Conservation (phyloP, 2,888 invertebrate species). For the Glaucopsyche alexis region DNA sequence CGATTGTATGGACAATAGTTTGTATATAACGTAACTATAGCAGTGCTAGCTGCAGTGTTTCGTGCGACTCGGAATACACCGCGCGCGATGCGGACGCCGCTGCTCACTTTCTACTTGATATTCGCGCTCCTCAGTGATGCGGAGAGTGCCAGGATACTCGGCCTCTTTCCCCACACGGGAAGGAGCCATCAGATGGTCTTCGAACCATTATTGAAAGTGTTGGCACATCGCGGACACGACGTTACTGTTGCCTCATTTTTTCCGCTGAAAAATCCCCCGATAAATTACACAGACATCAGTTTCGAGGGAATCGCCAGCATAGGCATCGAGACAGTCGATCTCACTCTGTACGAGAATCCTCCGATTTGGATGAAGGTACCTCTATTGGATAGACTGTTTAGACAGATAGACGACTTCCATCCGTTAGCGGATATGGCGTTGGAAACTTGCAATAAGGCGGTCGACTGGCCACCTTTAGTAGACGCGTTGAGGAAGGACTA, state of each 20-base stretch:
- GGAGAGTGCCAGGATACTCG: constrained; percentile 73
- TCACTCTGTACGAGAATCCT: constrained; percentile 51
- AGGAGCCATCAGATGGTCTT: constrained; percentile 83
- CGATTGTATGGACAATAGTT: background rate
- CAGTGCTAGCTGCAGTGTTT: background rate
- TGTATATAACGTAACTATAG: constrained; percentile 6
- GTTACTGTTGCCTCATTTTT: constrained; percentile 82
- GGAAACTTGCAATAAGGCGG: constrained; percentile 60
- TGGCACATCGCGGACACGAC: constrained; percentile 80
- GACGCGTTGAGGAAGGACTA: constrained; percentile 71
- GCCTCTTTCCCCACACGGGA: constrained; percentile 80
- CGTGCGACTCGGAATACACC: constrained; percentile 29
- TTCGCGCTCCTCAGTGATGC: constrained; percentile 50
- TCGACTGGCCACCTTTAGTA: constrained; percentile 59
- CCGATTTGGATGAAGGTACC: constrained; percentile 48
- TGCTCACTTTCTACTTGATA: constrained; percentile 44
- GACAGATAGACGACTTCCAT: constrained; percentile 52
- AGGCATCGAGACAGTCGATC: constrained; percentile 60
- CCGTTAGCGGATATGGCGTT: constrained; percentile 58
- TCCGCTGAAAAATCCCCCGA: constrained; percentile 69
- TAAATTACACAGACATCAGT: constrained; percentile 67
- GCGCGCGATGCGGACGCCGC: constrained; percentile 53
- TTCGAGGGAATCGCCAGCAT: constrained; percentile 61
- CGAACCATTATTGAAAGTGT: constrained; percentile 73
- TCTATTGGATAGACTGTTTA: constrained; percentile 51